phyloP scores from a whole-genome alignment of 2,113 vertebrate species.

The Eptatretus burgeri region DNA sequence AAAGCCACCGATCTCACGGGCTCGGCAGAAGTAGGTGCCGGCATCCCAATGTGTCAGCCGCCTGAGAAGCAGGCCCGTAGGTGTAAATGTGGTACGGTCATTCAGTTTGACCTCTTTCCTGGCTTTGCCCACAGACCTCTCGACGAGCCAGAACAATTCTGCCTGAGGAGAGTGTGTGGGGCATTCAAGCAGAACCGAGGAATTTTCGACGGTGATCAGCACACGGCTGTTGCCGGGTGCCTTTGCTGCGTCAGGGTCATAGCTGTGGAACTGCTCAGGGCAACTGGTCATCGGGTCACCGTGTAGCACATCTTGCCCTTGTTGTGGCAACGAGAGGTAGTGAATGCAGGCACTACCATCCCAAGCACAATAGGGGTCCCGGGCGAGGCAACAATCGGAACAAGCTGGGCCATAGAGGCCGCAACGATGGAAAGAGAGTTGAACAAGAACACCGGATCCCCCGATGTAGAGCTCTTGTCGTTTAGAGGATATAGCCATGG shows the following conservation, averaged over 20 bases:
- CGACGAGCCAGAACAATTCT: too few relatives aligned
- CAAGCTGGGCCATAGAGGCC: conserved; percentile 30
- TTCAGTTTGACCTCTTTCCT: conserved; percentile 35
- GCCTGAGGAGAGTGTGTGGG: too few relatives aligned
- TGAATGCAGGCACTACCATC: conserved; percentile 26
- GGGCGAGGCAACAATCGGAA: conserved; percentile 31
- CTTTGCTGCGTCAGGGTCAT: too few relatives aligned
- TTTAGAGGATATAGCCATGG: not conserved
- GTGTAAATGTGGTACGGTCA: conserved; percentile 48
- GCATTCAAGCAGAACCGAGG: too few relatives aligned
- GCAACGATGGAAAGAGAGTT: conserved; percentile 32
- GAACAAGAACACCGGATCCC: conserved; percentile 27
- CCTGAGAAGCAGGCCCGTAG: conserved; percentile 57
- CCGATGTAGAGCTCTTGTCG: conserved; percentile 91
- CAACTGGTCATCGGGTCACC: conserved; percentile 75
- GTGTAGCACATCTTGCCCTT: conserved; percentile 54
- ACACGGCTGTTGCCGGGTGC: too few relatives aligned
- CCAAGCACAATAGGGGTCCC: conserved; percentile 54
- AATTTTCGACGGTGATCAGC: too few relatives aligned
- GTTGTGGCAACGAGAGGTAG: conserved; percentile 18
- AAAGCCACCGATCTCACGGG: conserved; percentile 34
- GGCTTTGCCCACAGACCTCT: too few relatives aligned
- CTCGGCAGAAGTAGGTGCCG: conserved; percentile 47
- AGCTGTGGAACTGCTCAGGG: not conserved
- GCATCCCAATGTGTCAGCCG: conserved; percentile 39